Percentiles rank a stretch among this genome's conserved stretches.
phyloP scores from a whole-genome alignment of 2,797 vertebrate genomes.

The Numenius phaeopus region DNA sequence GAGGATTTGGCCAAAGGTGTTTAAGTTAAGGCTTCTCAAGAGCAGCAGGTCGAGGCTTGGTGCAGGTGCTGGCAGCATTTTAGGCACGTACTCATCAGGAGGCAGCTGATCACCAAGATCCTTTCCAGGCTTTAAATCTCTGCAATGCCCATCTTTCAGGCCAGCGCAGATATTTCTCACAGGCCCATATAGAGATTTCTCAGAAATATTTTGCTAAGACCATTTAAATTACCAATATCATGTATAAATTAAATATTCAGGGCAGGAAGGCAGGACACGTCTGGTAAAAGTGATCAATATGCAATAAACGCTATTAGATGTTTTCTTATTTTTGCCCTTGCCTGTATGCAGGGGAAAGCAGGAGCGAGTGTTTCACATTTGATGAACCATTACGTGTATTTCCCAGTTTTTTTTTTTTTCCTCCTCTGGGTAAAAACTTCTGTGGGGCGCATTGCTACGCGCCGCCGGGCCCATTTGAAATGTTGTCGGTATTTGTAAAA shows the following conservation, averaged over 20 bases:
- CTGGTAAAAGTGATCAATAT: not conserved
- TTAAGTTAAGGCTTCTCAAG: not conserved
- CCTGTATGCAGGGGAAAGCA: rapidly evolving
- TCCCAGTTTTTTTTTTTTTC: not conserved
- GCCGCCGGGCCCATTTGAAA: not conserved
- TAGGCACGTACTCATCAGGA: not conserved
- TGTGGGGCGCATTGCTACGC: not conserved
- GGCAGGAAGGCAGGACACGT: rapidly evolving
- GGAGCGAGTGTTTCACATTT: not conserved
- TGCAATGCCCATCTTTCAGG: rapidly evolving
- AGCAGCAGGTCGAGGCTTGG: not conserved
- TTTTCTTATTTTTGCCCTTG: too few relatives aligned
- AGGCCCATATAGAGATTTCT: rapidly evolving
- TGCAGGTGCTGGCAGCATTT: not conserved
- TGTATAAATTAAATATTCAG: not conserved
- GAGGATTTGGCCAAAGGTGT: not conserved
- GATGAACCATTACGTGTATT: not conserved
- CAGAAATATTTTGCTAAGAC: not conserved
- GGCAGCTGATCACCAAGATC: too few relatives aligned
- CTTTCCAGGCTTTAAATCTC: not conserved
- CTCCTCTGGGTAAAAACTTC: not conserved
- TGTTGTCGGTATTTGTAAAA: not conserved
- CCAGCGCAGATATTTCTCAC: rapidly evolving
- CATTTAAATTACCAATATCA: not conserved
- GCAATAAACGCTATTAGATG: not conserved